Evolutionary conservation across 2,113 vertebrate species (phyloP), one percentile per base, ranked within the genome.

Genomic region (Candoia aspera): DNA sequence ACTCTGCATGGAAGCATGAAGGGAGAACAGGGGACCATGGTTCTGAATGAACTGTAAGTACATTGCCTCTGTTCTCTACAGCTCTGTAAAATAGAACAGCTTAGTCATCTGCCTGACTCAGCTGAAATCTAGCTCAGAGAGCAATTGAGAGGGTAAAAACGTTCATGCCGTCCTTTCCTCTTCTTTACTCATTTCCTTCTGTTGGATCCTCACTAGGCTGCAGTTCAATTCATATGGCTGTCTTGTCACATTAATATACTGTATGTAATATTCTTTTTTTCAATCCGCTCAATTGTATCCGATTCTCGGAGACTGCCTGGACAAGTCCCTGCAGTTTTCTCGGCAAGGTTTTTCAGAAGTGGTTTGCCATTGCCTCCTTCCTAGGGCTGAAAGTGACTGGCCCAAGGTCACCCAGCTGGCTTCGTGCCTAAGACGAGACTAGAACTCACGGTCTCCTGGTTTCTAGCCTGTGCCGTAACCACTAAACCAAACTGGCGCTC

Each of bases 1-100:
- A 90, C n/a, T 55, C 90, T 85, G 92, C 86, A 26, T 15, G 49
- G 90, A 91, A 59, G 26, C 90, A 13, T 59, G 58, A 60, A 84
- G 59, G 87, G 53, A 91, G 79, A 90, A 89, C 73, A 42, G 46
- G 29, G 73, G 53, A 86, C 13, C 5, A 49, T 15, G 57, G 54
- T 85, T 85, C 68, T 85, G 86, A 93, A 93, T 91, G 86, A 91
- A 85, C 90, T 19, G 92, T 91, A 91, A 89, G 92, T 93, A 89
- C 21, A 33, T 85, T 21, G 59, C 58, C 59, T 54, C 86, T 59
- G 58, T 54, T 53, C 58, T 88, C 59, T 0, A 8, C 33, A 24
- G 24, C 46, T 64, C 73, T 58, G 26, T 84, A 55, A 84, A 90
- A 84, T 19, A 91, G 58, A 60, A 89, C 11, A 58, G 73, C 73